Evolutionary conservation across 1,140 invertebrate genomes (phyloP).

Genomic region (Ceratosolen solmsi): DNA sequence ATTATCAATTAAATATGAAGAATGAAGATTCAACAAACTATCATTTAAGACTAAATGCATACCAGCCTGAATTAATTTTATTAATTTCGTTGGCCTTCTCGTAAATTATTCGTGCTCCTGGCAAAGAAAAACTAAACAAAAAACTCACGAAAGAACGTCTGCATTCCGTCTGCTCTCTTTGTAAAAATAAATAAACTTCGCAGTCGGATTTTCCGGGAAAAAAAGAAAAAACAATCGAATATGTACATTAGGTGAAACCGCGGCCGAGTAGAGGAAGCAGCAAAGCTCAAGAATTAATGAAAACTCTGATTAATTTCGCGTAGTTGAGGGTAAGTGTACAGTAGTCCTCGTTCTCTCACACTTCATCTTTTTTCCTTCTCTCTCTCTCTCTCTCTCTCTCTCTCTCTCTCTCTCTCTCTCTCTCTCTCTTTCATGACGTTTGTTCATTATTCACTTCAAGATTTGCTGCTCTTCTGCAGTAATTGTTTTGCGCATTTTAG

Average conservation of each 20-base stretch:
- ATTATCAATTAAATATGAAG: neutral
- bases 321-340: neutral
- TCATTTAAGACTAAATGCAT: neutral
- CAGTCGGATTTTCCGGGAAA: neutral
- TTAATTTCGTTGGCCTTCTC: neutral
- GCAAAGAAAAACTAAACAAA: neutral
- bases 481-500: neutral
- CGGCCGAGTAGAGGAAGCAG: neutral
- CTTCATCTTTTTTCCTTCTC: neutral
- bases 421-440: neutral
- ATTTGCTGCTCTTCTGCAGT: too few relatives aligned
- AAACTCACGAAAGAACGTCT: neutral
- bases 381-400: neutral
- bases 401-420: neutral
- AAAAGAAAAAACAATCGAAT: neutral
- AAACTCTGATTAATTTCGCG: slow-evolving; percentile 55
- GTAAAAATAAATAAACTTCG: slow-evolving; percentile 10
- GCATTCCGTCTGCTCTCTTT: neutral
- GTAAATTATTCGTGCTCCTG: neutral
- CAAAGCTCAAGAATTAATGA: slow-evolving; percentile 54
- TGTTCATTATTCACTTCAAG: neutral
- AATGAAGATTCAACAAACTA: neutral
- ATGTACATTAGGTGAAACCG: neutral
- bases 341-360: neutral
- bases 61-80: neutral